Evolutionary conservation across 2,797 vertebrate species (phyloP), one percentile per base, ranked within the genome.

Genomic region (Eurystomus glaucurus): DNA sequence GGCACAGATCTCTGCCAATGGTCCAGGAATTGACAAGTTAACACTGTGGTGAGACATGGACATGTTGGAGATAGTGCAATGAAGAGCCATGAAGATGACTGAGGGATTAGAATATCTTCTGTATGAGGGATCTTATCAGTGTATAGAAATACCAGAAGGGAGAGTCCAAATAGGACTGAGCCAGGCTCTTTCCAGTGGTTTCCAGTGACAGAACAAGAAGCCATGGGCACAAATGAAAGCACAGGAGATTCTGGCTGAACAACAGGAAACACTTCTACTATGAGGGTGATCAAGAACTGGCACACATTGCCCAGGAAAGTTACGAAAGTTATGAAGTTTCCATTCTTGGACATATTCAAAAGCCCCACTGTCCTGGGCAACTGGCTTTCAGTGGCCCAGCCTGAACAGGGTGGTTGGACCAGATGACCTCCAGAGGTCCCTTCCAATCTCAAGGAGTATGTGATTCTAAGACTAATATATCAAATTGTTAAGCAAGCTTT

Each of bases 31-130:
- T 0, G 1, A 58, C 9, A 62, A 74, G 6, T 55, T 78, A 48
- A 78, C 22, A 10, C 1, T 35, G 10, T 37, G 46, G 33, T 75
- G n/a, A 81, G 20, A 19, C 33, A 31, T 0, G 14, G 25, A 54
- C 23, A 9, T 26, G 15, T 0, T 41, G 6, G 37, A 82, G 28
- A 45, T 5, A 37, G 29, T n/a, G 33, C 62, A 82, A 13, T 0
- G 2, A 72, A 50, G 22, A 35, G 19, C 19, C 50, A 58, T 1
- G 0, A 66, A 57, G 12, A 37, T 11, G 21, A 46, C 0, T 19
- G 22, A 82, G 22, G 19, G 20, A 68, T 14, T 72, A 37, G 5
- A 89, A 18, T 39, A 52, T 28, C 48, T 75, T 12, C 70, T 17
- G 37, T 46, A 3, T 5, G 16, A 64, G 29, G 35, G 2, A 15